Base-by-base conservation (phyloP, 2,888 invertebrate species). In the Drosophila subsilvestris region DNA sequence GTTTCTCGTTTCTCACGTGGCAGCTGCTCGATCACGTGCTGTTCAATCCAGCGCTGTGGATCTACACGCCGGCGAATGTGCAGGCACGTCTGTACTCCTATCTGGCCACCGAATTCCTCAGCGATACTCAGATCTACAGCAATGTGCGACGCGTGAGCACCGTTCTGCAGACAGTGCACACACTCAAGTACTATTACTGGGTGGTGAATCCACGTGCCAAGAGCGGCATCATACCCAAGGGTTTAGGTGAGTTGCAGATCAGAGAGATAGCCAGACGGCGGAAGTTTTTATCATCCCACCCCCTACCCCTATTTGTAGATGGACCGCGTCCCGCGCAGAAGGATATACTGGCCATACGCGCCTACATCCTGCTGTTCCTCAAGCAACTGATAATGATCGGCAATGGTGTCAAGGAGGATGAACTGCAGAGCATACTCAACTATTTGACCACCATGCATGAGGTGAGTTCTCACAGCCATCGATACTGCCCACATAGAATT, bases 101-200 rank as follows among this genome's bases (percentile, higher is more conserved):
- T 93, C 93, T 99, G 93, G 98, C 99, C 48, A 98, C 98, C n/a
- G 99, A 99, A 93, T 99, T 99, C 93, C 94, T 99, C 68, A 97
- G 97, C 70, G 98, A 99, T 92, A 98, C 98, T 2, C 98, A 98
- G 93, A 98, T 99, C 90, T 99, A 99, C 93, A 98, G 97, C 88
- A 98, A 98, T 92, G 98, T 99, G 59, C 93, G 99, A 60, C 94
- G 99, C 59, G 98, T 99, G 72, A 98, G 98, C 88, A 99, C 99
- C 1, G 98, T 99, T 0, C 94, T 99, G 53, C 99, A 99, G 93
- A 98, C 99, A 27, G 98, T 99, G 80, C 99, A 99, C 92, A 98
- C 99, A 3, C 94, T 99, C 75, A 99, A 99, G 93, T 99, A 98
- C 92, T 99, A 99, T 93, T 99, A 99, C 92, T 99, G 99, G 99